Evolutionary conservation across 2,113 vertebrate genomes (phyloP).

Genomic region (Sylvilagus bachmani): DNA sequence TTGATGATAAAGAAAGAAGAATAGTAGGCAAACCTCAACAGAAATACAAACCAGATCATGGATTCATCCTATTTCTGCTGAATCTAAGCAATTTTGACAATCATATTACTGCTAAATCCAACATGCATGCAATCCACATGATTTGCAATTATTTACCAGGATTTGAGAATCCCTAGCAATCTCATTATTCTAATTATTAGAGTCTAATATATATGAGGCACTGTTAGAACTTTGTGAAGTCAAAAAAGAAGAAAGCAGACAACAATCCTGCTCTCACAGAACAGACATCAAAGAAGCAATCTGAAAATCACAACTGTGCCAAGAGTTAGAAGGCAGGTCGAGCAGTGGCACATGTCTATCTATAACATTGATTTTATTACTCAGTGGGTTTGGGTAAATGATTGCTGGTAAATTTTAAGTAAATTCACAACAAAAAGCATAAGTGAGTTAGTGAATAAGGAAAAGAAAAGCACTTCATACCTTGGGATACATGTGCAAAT

Average conservation of each 20-base stretch:
- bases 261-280: not conserved
- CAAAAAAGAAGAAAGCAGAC: not conserved
- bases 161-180: not conserved
- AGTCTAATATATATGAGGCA: not conserved
- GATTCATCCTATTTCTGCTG: not conserved
- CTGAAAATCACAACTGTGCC: not conserved
- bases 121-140: not conserved
- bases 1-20: not conserved
- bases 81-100: not conserved
- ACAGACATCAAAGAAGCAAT: not conserved
- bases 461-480: not conserved
- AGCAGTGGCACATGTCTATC: too few relatives aligned
- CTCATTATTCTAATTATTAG: not conserved
- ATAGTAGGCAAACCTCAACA: not conserved
- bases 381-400: not conserved
- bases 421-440: not conserved
- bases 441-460: not conserved
- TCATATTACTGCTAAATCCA: not conserved
- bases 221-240: not conserved
- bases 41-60: not conserved
- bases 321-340: not conserved
- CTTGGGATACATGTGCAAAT: not conserved
- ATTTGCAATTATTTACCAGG: not conserved
- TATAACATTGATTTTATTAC: not conserved
- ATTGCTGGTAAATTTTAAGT: not conserved